A percentile compares a stretch with the other conserved stretches of the same genome.
These are phyloP conservation scores for Channa striata DNA, from an alignment of 2,797 vertebrate species.

Conservation along the genomic window DNA sequence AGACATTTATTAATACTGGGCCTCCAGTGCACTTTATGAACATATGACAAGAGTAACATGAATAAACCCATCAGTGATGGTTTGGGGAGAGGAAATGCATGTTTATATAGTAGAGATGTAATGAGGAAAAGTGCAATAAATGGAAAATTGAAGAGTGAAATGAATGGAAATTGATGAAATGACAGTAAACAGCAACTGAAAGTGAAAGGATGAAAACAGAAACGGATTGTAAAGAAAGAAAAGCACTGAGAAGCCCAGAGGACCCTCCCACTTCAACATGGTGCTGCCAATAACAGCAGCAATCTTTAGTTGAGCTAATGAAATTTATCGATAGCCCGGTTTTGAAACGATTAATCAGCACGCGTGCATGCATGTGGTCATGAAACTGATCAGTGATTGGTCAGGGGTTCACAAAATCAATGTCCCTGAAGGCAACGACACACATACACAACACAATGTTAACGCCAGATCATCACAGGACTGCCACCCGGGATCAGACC, in stretches of 20 bases:
- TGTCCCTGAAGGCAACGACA: slow-evolving; percentile 44
- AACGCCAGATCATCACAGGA: slow-evolving; percentile 34
- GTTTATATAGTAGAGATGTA: not conserved
- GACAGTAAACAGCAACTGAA: slow-evolving; percentile 3
- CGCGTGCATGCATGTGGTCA: not conserved
- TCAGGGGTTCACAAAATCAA: slow-evolving; percentile 47
- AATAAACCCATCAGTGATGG: too few species aligned
- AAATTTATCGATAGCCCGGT: slow-evolving; percentile 19
- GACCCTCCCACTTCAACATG: too few species aligned
- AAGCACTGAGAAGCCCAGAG: not conserved
- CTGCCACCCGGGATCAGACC: slow-evolving; percentile 40
- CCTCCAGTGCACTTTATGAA: too few species aligned
- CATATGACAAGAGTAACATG: too few species aligned
- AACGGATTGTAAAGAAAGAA: slow-evolving; percentile 3
- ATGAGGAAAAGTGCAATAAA: not conserved
- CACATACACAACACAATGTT: slow-evolving; percentile 4
- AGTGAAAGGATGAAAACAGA: not conserved
- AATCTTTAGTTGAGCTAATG: slow-evolving; percentile 8
- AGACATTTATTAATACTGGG: too few species aligned
- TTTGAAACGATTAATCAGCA: slow-evolving; percentile 40
- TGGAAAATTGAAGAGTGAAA: not conserved
- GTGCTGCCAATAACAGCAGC: not conserved
- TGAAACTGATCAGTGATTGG: slow-evolving; percentile 17
- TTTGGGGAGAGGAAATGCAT: not conserved
- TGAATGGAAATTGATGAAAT: not conserved